Evolutionary conservation across 2,113 vertebrate genomes (phyloP), one percentile per base, ranked within the genome.

Genomic region (Athene cunicularia): DNA sequence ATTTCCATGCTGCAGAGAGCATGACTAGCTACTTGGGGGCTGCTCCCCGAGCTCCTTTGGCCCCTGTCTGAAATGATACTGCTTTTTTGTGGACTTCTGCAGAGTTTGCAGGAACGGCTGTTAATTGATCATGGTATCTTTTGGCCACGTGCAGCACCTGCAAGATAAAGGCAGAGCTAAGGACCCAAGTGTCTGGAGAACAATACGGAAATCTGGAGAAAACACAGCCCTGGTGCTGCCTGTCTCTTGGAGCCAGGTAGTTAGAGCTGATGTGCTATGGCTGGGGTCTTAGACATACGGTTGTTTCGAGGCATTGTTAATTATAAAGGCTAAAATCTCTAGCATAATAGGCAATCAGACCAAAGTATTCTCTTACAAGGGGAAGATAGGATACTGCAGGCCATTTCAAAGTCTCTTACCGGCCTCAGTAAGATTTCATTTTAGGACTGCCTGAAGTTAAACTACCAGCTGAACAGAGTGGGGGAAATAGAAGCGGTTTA

Each of bases 71-170:
- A 86, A 81, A 27, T 28, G 33, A 55, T 19, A 62, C 14, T 2
- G 18, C 10, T 47, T 49, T 62, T 76, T 63, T 79, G 15, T 18
- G 59, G 67, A 41, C 14, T 73, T 64, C 72, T 60, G 43, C 9
- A 23, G 43, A 55, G 27, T 30, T 67, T 74, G 32, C 19, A 75
- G 60, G 23, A 71, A 35, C 3, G 7, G 3, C 8, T 59, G 4
- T 71, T 56, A 50, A 63, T 14, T 12, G 26, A 87, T 50, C 10
- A 20, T 6, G 11, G 6, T 0, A 0, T 23, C 17, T 81, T 89
- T 74, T 55, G 50, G 33, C 7, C 35, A 14, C 0, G 1, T 68
- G 17, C 53, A 60, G 39, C 19, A 72, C 21, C 17, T 64, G 9
- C 35, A 79, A 55, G 26, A 56, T n/a, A 55, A 52, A 60, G 20